Evolutionary conservation across 2,113 vertebrate species (phyloP), one percentile per base, ranked within the genome.

Genomic region (Gracilinanus agilis): DNA sequence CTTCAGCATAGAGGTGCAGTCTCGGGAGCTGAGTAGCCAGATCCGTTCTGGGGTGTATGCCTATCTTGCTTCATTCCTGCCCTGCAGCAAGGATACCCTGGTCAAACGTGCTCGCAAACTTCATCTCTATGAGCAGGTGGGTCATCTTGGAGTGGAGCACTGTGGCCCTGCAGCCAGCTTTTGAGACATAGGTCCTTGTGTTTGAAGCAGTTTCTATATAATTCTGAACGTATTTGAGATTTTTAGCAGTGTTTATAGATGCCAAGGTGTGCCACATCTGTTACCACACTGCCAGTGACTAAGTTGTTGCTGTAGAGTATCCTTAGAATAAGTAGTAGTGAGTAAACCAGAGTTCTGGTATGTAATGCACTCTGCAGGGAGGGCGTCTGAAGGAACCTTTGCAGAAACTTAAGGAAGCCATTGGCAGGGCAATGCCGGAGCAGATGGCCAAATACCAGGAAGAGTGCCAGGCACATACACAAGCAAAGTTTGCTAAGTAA

Each of bases 41-140:
- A 49, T 98, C 24, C 99, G 99, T n/a, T 99, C 99, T 5, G 99
- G 98, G 75, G 99, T 99, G 13, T 99, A 99, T 53, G 98, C 99
- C 3, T 98, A 99, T 96, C 98, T 99, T 94, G 99, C 99, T 0
- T 99, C 99, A 5, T 99, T 99, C 98, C 98, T 99, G 96, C 99
- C 99, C n/a, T 99, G 99, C 98, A 99, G 99, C 97, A 99, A 99
- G 98, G 99, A 99, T 34, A 99, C 99, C 0, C 98, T 99, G 95
- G 96, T 99, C 55, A 99, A 99, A 96, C 98, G 99, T 10, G 99
- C 99, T 61, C 99, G 99, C 91, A 99, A 98, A 92, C 99, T 99
- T 12, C 98, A 99, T 92, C 97, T 99, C n/a, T 98, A 98, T 0
- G 98, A 99, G 54, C 99, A 99, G 98, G 99, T 99, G 96, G 98